Evolutionary conservation across 2,797 vertebrate genomes (phyloP), one percentile per base, ranked within the genome.

Genomic region (Pogonophryne albipinna): DNA sequence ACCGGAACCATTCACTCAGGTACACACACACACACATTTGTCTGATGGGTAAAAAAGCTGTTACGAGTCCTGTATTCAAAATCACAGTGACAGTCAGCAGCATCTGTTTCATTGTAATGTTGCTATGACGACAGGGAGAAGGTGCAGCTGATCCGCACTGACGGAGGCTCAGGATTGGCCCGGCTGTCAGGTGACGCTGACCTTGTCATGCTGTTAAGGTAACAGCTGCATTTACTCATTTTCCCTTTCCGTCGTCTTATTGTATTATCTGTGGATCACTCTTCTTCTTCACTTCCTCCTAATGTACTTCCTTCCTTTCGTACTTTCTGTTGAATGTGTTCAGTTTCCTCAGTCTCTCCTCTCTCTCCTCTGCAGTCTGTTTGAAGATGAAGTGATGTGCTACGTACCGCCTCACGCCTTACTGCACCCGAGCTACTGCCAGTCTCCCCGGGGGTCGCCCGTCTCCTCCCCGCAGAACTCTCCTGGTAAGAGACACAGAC

Each of bases 311-410:
- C 27, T 20, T 20, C 19, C 3, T 63, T 50, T 23, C n/a, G 6
- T 9, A 41, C 15, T 46, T 31, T 51, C 5, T 31, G 15, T 42
- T 66, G 1, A 34, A 10, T 64, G 14, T 13, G 11, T 62, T 51
- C 9, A 34, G 17, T 51, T 11, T 76, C 44, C 34, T 9, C 8
- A 27, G 23, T 5, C 27, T 27, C 12, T 31, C 5, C 20, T 3
- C 16, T 45, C 3, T 74, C 34, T 51, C 45, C 19, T 52, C 64
- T 53, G 8, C 93, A 99, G 98, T 91, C 93, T 99, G 69, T 99
- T 99, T 94, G 98, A 99, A 94, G 98, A 99, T 91, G 98, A 99
- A 91, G 97, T 99, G 77, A 99, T 99, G 98, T 99, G 97, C 1
- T 99, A 97, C 0, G 95, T 98, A 87, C 97, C 97, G 44, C 97